A percentile compares a stretch with the other conserved stretches of the same genome.
These are phyloP conservation scores for Pseudomyrmex pallidus DNA, from an alignment of 1,140 invertebrate species.

Conservation along the genomic window DNA sequence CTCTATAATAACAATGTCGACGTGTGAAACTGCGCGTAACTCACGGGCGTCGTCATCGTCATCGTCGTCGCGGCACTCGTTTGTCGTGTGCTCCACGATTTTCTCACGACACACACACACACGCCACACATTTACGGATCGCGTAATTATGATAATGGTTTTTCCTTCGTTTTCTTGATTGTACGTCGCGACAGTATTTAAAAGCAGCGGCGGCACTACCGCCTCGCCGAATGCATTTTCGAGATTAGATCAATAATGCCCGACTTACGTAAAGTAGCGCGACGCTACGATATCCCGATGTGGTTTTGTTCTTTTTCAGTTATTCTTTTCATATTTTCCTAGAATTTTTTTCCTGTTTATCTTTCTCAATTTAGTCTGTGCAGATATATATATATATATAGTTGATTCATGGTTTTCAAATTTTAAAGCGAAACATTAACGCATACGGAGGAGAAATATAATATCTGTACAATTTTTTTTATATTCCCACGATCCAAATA, in stretches of 20 bases:
- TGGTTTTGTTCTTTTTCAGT: not conserved
- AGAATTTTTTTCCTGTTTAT: not conserved
- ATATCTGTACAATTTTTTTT: too few species aligned
- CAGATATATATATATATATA: too few species aligned
- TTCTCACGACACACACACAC: not conserved
- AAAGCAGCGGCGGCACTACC: slow-evolving; percentile 24
- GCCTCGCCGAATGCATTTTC: slow-evolving; percentile 42
- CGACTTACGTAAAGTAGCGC: slow-evolving; percentile 70
- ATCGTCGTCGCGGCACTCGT: not conserved
- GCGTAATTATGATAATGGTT: too few species aligned
- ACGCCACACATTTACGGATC: too few species aligned
- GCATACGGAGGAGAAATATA: too few species aligned
- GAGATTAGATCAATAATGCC: slow-evolving; percentile 71
- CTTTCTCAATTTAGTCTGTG: too few species aligned
- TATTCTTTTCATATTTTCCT: not conserved
- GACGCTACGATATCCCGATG: slow-evolving; percentile 38
- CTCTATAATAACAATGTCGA: too few species aligned
- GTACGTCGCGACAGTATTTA: not conserved
- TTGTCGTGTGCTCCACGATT: not conserved
- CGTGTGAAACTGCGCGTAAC: not conserved
- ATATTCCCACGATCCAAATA: too few species aligned
- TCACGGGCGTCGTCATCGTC: not conserved
- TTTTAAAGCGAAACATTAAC: too few species aligned
- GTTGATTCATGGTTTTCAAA: too few species aligned
- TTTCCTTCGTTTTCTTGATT: not conserved